Conservation (phyloP, 2,888 invertebrate genomes). For the Calliopum simillimum region DNA sequence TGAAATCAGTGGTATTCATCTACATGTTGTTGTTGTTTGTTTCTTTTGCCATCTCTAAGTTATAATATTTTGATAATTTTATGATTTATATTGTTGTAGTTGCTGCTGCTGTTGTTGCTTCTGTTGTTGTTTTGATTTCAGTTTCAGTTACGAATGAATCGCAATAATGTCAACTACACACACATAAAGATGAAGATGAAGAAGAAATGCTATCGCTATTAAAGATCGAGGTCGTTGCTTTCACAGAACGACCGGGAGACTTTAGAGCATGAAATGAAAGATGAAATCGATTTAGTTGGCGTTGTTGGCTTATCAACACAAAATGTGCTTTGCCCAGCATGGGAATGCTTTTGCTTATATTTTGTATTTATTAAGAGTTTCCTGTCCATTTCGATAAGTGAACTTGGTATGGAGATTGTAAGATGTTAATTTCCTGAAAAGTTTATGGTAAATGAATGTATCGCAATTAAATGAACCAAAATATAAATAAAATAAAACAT, state of each 20-base stretch:
- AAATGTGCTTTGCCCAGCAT: too few species aligned
- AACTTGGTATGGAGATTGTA: constrained; percentile 51
- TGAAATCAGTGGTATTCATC: background rate
- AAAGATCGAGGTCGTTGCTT: constrained; percentile 35
- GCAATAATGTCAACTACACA: constrained; percentile 9
- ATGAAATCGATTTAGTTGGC: constrained; percentile 32
- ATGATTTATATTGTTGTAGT: background rate
- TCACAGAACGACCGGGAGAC: constrained; percentile 17
- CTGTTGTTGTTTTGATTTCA: constrained; percentile 25
- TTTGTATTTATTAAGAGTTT: constrained; percentile 35
- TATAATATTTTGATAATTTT: constrained; percentile 1
- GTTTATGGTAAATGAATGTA: background rate
- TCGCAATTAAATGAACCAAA: too few species aligned
- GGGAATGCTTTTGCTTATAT: too few species aligned
- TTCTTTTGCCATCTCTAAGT: background rate
- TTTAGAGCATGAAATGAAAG: constrained; percentile 9
- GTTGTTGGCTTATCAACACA: too few species aligned
- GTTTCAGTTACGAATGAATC: constrained; percentile 10
- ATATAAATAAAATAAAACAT: background rate
- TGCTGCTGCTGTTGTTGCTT: constrained; percentile 9
- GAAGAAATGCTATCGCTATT: constrained; percentile 21
- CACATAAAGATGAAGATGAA: too few species aligned
- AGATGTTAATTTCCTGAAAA: constrained; percentile 50
- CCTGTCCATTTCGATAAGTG: constrained; percentile 33
- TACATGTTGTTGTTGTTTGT: constrained; percentile 7